phyloP scores from a whole-genome alignment of 2,113 vertebrate species.

The Pithys albifrons region DNA sequence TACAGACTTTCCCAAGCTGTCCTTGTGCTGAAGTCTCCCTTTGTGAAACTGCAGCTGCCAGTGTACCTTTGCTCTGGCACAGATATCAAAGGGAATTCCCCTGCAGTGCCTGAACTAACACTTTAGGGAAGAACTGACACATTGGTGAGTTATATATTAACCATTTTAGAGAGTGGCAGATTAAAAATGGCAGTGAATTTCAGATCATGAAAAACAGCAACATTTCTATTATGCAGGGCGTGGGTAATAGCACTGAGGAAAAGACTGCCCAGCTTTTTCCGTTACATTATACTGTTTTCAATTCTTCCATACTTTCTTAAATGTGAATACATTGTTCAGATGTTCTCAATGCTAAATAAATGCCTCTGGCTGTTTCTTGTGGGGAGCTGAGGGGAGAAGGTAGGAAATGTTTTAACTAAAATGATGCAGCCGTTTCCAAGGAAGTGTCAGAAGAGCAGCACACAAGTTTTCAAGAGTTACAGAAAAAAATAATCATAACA shows the following conservation, averaged over 20 bases:
- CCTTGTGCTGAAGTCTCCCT: neutral
- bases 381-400: neutral
- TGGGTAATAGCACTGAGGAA: neutral
- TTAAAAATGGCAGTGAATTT: neutral
- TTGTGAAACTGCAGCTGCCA: neutral
- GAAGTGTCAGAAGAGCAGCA: neutral
- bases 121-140: constrained; percentile 27
- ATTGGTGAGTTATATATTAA: constrained; percentile 19
- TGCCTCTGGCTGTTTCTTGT: neutral
- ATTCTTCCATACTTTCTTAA: neutral
- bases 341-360: neutral
- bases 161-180: neutral
- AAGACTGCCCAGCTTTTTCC: neutral
- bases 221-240: neutral
- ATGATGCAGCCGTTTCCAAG: neutral
- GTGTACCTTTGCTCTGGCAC: neutral
- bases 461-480: neutral
- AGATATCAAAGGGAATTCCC: neutral
- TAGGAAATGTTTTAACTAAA: neutral
- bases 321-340: neutral
- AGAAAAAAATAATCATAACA: neutral
- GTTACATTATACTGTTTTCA: neutral
- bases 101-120: neutral
- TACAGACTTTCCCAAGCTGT: neutral
- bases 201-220: neutral